These are phyloP conservation scores for Apamea epomidion DNA, from an alignment of 2,888 invertebrate species.

Conservation along the genomic window DNA sequence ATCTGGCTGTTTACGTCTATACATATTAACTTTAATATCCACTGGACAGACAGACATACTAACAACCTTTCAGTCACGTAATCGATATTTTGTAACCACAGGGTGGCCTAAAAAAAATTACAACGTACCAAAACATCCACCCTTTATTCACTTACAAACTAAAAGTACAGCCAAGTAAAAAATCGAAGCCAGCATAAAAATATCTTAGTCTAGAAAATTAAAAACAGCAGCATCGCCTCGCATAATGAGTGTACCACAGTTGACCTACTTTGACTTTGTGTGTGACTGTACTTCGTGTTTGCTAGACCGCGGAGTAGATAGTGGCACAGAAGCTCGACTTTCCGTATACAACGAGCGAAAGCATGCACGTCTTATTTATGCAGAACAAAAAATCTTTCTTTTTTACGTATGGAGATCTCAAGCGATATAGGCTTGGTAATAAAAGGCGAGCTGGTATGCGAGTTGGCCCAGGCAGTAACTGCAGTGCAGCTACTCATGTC, in stretches of 20 bases:
- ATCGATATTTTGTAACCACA: no score
- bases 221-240: constrained; percentile 48
- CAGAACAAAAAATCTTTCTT: no score
- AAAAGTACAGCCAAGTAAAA: constrained; percentile 19
- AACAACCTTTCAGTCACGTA: no score
- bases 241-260: constrained; percentile 61
- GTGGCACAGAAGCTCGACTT: constrained; percentile 9
- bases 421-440: no score
- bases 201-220: constrained; percentile 59
- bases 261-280: constrained; percentile 61
- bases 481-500: not conserved
- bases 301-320: constrained; percentile 21
- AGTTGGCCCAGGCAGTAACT: not conserved
- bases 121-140: no score
- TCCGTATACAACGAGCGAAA: not conserved
- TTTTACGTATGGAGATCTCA: not conserved
- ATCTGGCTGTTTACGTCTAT: no score
- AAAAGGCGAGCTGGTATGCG: not conserved
- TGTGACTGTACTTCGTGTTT: constrained; percentile 54
- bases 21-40: no score
- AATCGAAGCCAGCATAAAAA: constrained; percentile 48
- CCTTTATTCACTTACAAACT: not conserved
- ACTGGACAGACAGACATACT: no score
- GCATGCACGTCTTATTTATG: not conserved
- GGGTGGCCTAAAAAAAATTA: no score